These are phyloP conservation scores for Drosophila fuyamai DNA, from an alignment of 1,140 invertebrate genomes.

Conservation along the genomic window DNA sequence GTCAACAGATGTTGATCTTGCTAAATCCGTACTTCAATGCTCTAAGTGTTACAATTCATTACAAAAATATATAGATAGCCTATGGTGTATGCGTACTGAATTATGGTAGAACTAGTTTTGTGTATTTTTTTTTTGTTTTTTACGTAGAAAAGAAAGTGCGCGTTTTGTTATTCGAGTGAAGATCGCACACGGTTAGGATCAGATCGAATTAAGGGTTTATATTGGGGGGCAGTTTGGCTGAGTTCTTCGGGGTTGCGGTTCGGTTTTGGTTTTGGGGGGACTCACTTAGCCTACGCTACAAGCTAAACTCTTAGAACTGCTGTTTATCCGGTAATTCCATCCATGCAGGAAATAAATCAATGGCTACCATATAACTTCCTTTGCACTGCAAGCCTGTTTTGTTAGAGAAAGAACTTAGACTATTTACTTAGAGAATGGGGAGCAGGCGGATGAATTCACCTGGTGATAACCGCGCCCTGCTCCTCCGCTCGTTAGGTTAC, in stretches of 20 bases:
- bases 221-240: conserved; percentile 15
- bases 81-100: conserved; percentile 56
- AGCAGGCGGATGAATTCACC: conserved; percentile 14
- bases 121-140: conserved; percentile 20
- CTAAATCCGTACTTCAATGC: conserved; percentile 72
- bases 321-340: conserved; percentile 7
- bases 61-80: conserved; percentile 76
- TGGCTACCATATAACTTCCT: conserved; percentile 40
- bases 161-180: conserved; percentile 70
- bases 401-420: conserved; percentile 41
- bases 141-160: conserved; percentile 52
- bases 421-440: conserved; percentile 28
- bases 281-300: conserved; percentile 32
- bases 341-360: conserved; percentile 24
- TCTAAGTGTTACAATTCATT: conserved; percentile 75
- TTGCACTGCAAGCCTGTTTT: conserved; percentile 45
- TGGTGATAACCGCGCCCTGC: conserved; percentile 4
- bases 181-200: conserved; percentile 37
- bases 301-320: conserved; percentile 24
- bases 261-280: neutral
- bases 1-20: conserved; percentile 20
- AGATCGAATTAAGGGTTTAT: conserved; percentile 11
- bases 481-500: conserved; percentile 23
- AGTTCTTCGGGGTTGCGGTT: conserved; percentile 6
- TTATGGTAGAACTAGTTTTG: conserved; percentile 40